These are phyloP conservation scores for Bombylius discolor DNA, from an alignment of 2,888 invertebrate genomes.

Conservation along the genomic window DNA sequence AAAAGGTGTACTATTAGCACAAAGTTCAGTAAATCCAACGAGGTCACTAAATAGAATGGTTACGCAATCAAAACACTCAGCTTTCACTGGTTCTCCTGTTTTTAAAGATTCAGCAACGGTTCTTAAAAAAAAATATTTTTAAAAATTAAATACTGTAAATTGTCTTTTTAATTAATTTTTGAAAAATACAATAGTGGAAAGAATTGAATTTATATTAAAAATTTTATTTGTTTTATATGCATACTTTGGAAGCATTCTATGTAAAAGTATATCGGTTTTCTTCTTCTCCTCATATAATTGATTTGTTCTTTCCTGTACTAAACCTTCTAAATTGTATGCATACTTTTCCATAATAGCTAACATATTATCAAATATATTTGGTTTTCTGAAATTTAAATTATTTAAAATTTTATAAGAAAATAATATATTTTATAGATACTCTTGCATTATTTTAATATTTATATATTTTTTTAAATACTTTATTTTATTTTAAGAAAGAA, in stretches of 20 bases:
- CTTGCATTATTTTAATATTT: too few species aligned
- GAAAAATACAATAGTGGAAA: too few species aligned
- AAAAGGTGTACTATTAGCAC: constrained; percentile 64
- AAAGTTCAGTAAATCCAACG: constrained; percentile 69
- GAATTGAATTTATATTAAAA: neutral
- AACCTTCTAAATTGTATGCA: constrained; percentile 69
- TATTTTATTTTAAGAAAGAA: too few species aligned
- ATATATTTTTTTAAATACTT: too few species aligned
- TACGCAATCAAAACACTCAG: constrained; percentile 69
- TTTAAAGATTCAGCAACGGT: constrained; percentile 70
- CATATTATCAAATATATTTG: constrained; percentile 84
- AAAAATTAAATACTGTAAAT: neutral
- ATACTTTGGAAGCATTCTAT: constrained; percentile 76
- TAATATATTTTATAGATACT: too few species aligned
- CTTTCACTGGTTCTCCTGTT: constrained; percentile 62
- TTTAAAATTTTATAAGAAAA: too few species aligned
- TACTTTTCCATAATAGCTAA: constrained; percentile 84
- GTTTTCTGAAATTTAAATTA: constrained; percentile 43
- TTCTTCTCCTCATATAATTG: constrained; percentile 71
- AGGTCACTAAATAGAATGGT: constrained; percentile 78
- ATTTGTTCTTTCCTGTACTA: constrained; percentile 71
- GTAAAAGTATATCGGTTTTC: constrained; percentile 68
- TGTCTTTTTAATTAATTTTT: too few species aligned
- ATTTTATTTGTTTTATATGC: constrained; percentile 10
- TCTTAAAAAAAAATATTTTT: constrained; percentile 37